Evolutionary conservation across 1,140 invertebrate genomes (phyloP), one percentile per base, ranked within the genome.

Genomic region (Drosophila tristis): DNA sequence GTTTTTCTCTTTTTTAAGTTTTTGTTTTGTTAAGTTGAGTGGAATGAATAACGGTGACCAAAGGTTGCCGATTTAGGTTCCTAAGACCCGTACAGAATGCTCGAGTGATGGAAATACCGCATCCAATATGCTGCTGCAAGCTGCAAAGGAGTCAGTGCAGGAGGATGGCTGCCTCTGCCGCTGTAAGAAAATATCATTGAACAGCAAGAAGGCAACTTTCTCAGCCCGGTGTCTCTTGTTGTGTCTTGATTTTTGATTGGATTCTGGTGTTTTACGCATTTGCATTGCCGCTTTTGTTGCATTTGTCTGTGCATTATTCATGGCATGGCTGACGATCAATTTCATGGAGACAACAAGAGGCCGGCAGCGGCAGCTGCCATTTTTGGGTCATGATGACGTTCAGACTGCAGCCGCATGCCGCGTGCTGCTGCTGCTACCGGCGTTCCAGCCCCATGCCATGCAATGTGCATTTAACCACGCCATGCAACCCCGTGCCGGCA

Each of bases 351-450:
- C 44, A n/a, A 25, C 8, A 31, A 7, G 5, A 6, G 8, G 7
- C 7, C 31, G 31, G 31, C 47, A 49, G 63, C 16, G 44, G 57
- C 62, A 81, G 61, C 73, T 77, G 73, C 67, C 57, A 20, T 43
- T 67, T 68, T 68, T 74, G 74, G 76, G 76, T 78, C 76, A 70
- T 35, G 45, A 75, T 74, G 65, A 70, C 54, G 74, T 71, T 63
- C 72, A 82, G 57, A 61, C 56, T 42, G 58, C 25, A 64, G 70
- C 72, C 72, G 72, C 72, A 70, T 74, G 72, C 72, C 72, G 67
- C 29, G 7, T 31, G 29, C 6, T 31, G 2, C 29, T 8, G 47
- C 51, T 70, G 35, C 53, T 48, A 20, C 45, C 45, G 45, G 45
- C 45, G 16, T 20, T 16, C 45, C 20, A 42, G 55, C 29, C 49